Evolutionary conservation across 92 coral and sea anemone genomes (phyloP).

Genomic region (Parazoanthus swiftii): DNA sequence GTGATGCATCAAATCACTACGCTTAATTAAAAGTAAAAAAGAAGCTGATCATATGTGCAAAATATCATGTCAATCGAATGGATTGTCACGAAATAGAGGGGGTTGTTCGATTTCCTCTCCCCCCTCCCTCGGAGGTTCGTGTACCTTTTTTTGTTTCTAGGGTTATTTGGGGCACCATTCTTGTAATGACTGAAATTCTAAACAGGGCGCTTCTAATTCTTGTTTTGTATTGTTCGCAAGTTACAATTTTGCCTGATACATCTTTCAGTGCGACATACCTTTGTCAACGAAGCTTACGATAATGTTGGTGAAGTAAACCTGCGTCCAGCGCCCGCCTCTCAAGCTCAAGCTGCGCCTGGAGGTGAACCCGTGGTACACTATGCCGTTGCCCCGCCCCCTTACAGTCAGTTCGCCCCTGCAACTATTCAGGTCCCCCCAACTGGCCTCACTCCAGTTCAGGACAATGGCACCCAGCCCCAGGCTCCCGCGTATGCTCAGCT

Average conservation of each 20-base stretch:
- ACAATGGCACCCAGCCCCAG: constrained; percentile 39
- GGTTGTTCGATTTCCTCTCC: too few species aligned
- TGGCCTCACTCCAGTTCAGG: constrained; percentile 40
- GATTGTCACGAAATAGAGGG: too few species aligned
- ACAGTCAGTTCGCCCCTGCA: constrained; percentile 52
- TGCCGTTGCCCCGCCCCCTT: constrained; percentile 78
- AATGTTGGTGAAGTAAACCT: constrained; percentile 52
- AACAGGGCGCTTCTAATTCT: neutral
- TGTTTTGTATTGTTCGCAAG: neutral
- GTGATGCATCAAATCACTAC: too few species aligned
- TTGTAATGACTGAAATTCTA: neutral
- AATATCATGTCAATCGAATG: too few species aligned
- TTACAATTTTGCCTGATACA: neutral
- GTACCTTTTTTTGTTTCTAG: too few species aligned
- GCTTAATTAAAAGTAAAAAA: too few species aligned
- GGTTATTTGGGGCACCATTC: too few species aligned
- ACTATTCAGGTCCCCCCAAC: constrained; percentile 47
- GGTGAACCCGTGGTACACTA: constrained; percentile 48
- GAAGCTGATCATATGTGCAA: too few species aligned
- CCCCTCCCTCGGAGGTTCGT: too few species aligned
- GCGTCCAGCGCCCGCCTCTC: neutral
- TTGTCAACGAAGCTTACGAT: constrained; percentile 74
- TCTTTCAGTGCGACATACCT: constrained; percentile 69
- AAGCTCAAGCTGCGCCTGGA: constrained; percentile 2
- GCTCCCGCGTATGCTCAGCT: constrained; percentile 50